Evolutionary conservation across 2,888 invertebrate genomes (phyloP).

Genomic region (Nymphalis polychloros): DNA sequence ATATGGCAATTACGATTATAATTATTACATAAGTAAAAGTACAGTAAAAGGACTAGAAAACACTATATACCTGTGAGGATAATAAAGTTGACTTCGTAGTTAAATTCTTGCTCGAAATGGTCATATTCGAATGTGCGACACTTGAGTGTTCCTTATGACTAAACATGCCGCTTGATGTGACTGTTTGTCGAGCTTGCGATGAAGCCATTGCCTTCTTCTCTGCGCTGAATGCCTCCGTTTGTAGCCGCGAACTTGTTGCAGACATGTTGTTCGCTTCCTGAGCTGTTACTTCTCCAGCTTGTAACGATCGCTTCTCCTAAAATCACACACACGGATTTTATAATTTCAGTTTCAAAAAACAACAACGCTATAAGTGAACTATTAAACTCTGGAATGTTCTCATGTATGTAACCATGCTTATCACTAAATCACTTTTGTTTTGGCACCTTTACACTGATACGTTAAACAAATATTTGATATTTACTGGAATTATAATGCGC

Average conservation of each 20-base stretch:
- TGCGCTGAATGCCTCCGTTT: slow-evolving; percentile 92
- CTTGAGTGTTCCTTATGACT: slow-evolving; percentile 86
- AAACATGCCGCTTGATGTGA: slow-evolving; percentile 89
- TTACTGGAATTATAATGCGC: slow-evolving; percentile 73
- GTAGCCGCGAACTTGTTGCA: slow-evolving; percentile 90
- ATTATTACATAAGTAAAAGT: background rate
- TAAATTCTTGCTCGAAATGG: slow-evolving; percentile 88
- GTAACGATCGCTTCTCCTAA: slow-evolving; percentile 92
- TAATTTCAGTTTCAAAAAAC: slow-evolving; percentile 6
- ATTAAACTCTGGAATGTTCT: slow-evolving; percentile 39
- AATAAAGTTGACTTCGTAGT: slow-evolving; percentile 84
- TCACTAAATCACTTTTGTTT: slow-evolving; percentile 55
- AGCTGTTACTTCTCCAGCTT: slow-evolving; percentile 91
- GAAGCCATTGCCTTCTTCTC: slow-evolving; percentile 89
- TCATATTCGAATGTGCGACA: slow-evolving; percentile 90
- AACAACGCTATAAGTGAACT: slow-evolving; percentile 18
- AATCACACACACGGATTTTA: slow-evolving; percentile 44
- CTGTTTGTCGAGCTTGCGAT: slow-evolving; percentile 89
- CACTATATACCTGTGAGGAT: slow-evolving; percentile 73
- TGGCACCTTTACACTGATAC: slow-evolving; percentile 58
- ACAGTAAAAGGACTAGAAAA: background rate
- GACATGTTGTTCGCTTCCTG: slow-evolving; percentile 93
- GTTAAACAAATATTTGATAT: slow-evolving; percentile 69
- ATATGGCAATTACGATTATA: background rate
- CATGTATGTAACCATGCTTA: slow-evolving; percentile 52